Conservation (phyloP, 2,113 vertebrate genomes). For the Peucedramus taeniatus region DNA sequence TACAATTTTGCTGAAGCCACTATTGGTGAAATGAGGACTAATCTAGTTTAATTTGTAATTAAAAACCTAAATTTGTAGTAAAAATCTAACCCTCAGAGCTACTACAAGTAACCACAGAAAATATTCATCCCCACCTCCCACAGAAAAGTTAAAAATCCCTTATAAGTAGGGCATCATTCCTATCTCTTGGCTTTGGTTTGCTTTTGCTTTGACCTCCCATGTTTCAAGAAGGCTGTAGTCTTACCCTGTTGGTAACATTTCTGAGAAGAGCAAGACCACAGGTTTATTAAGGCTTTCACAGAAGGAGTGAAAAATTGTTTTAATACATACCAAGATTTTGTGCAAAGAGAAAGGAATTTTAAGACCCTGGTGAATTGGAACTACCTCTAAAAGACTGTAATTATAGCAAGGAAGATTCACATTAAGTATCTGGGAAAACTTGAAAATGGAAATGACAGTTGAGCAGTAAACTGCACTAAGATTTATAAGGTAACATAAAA, state of each 20-base stretch:
- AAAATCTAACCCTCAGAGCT: not conserved
- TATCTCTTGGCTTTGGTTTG: not conserved
- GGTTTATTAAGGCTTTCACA: not conserved
- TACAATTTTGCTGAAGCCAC: not conserved
- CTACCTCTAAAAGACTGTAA: not conserved
- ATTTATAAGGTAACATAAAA: not conserved
- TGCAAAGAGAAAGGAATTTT: not conserved
- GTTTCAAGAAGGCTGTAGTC: not conserved
- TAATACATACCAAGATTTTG: not conserved
- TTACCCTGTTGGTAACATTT: not conserved
- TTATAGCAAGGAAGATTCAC: not conserved
- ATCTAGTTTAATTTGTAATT: not conserved
- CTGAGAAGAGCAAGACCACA: not conserved
- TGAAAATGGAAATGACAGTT: not conserved
- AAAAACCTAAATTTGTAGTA: not conserved
- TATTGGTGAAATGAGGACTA: not conserved
- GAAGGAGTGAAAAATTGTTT: not conserved
- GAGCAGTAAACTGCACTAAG: not conserved
- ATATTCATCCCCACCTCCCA: not conserved
- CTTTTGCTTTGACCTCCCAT: not conserved
- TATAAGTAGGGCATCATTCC: not conserved
- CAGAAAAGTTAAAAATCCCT: not conserved
- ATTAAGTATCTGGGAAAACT: not conserved
- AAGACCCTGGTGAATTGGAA: not conserved
- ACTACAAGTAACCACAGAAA: not conserved